A percentile compares a stretch with the other conserved stretches of the same genome.
Evolutionary conservation across 2,888 invertebrate species (phyloP).

Genomic region (Lochmaea crataegi): DNA sequence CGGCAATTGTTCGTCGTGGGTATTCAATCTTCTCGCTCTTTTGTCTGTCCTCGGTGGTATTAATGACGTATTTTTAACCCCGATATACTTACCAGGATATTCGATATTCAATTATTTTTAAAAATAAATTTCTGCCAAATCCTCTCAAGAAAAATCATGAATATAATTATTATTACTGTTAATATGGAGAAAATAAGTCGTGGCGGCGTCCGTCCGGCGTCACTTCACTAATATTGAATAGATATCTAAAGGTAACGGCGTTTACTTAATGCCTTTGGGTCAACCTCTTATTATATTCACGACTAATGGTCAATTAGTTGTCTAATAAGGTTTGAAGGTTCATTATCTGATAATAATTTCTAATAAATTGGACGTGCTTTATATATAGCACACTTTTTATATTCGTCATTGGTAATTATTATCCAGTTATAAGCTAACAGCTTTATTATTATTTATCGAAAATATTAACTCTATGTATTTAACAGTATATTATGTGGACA

Average conservation of each 20-base stretch:
- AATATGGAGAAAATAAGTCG: not conserved
- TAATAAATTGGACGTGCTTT: not conserved
- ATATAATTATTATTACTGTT: not conserved
- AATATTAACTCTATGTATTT: no score
- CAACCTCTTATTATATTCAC: constrained; percentile 9
- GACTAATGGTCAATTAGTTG: constrained; percentile 39
- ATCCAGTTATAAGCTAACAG: not conserved
- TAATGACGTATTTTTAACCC: constrained; percentile 42
- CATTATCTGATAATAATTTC: constrained; percentile 13
- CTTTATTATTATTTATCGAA: no score
- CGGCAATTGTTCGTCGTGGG: constrained; percentile 60
- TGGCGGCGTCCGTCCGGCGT: not conserved
- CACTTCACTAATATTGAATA: not conserved
- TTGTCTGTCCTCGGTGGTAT: constrained; percentile 50
- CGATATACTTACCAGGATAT: not conserved
- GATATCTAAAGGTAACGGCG: not conserved
- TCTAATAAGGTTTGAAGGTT: constrained; percentile 22
- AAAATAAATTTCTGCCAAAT: no score
- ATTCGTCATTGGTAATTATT: not conserved
- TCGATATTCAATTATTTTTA: not conserved
- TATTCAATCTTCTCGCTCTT: constrained; percentile 50
- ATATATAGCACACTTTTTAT: not conserved
- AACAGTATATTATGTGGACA: no score
- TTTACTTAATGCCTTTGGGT: constrained; percentile 1
- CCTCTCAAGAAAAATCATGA: not conserved